Evolutionary conservation across 2,888 invertebrate genomes (phyloP).

Genomic region (Gortyna flavago): DNA sequence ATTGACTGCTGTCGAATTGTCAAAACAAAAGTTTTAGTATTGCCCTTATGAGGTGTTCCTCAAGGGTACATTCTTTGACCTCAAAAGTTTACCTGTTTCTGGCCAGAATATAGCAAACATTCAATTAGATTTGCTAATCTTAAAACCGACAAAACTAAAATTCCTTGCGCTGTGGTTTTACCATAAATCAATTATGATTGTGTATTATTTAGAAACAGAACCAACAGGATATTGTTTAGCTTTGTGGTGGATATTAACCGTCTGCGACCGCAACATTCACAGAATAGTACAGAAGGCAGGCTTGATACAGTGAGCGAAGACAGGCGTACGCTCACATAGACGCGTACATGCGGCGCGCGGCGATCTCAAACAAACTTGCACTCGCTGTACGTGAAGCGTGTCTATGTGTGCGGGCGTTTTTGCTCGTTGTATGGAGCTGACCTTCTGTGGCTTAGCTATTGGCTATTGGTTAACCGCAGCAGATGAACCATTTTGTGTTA

Average conservation of each 20-base stretch:
- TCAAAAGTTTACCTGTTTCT: neutral
- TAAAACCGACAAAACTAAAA: conserved; percentile 13
- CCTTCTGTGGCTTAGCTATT: conserved; percentile 14
- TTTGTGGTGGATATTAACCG: conserved; percentile 27
- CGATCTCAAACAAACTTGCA: neutral
- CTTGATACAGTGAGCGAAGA: neutral
- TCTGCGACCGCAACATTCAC: conserved; percentile 24
- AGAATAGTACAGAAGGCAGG: conserved; percentile 10
- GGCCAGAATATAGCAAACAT: neutral
- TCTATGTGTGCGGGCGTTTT: neutral
- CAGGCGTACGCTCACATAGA: neutral
- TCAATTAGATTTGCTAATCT: conserved; percentile 14
- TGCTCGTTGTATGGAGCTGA: neutral
- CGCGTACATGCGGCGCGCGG: neutral
- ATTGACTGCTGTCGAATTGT: neutral
- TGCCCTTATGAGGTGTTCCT: neutral
- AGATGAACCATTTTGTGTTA: conserved; percentile 23
- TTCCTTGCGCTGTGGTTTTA: conserved; percentile 27
- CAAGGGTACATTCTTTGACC: neutral
- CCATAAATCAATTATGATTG: conserved; percentile 58
- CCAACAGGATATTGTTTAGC: conserved; percentile 56
- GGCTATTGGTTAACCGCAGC: conserved; percentile 35
- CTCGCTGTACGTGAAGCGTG: neutral
- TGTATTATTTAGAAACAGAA: conserved; percentile 48
- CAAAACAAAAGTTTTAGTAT: too few species aligned